Percentiles rank a stretch among this genome's conserved stretches.
Conservation (phyloP, 2,888 invertebrate genomes). For the Phrixothrix hirtus region DNA sequence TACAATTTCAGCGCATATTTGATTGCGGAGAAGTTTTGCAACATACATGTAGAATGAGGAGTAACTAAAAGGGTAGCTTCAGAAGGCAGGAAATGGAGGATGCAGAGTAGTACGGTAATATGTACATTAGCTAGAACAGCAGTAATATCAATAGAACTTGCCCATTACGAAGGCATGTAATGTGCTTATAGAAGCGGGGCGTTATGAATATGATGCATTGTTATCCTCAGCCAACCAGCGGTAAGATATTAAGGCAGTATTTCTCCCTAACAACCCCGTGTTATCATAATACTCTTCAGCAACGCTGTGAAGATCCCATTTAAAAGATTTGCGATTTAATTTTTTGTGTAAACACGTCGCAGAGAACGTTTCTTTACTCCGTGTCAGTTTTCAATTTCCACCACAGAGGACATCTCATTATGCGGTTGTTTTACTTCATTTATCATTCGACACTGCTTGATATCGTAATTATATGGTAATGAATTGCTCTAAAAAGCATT, state of each 20-base stretch:
- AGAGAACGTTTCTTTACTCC: conserved; percentile 35
- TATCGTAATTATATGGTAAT: conserved; percentile 43
- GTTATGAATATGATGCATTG: conserved; percentile 49
- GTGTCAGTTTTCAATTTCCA: conserved; percentile 46
- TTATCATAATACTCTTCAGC: conserved; percentile 47
- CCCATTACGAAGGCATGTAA: conserved; percentile 45
- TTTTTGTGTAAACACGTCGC: conserved; percentile 46
- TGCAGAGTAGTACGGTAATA: conserved; percentile 30
- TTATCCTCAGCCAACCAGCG: conserved; percentile 42
- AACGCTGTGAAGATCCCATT: conserved; percentile 45
- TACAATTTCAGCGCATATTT: conserved; percentile 12
- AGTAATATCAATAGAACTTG: conserved; percentile 44
- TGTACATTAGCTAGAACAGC: conserved; percentile 38
- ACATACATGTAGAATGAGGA: conserved; percentile 9
- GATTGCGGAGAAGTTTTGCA: conserved; percentile 9
- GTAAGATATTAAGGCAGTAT: conserved; percentile 48
- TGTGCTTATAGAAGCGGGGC: conserved; percentile 43
- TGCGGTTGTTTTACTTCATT: conserved; percentile 32
- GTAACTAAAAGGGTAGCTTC: conserved; percentile 14
- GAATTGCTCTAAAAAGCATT: conserved; percentile 30
- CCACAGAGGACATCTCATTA: conserved; percentile 34
- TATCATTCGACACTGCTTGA: conserved; percentile 33
- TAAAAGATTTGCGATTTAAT: conserved; percentile 52
- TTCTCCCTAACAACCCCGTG: conserved; percentile 45
- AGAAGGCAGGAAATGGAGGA: conserved; percentile 13